Base-by-base conservation (phyloP, 2,888 invertebrate genomes). In the Oegoconia quadripuncta region DNA sequence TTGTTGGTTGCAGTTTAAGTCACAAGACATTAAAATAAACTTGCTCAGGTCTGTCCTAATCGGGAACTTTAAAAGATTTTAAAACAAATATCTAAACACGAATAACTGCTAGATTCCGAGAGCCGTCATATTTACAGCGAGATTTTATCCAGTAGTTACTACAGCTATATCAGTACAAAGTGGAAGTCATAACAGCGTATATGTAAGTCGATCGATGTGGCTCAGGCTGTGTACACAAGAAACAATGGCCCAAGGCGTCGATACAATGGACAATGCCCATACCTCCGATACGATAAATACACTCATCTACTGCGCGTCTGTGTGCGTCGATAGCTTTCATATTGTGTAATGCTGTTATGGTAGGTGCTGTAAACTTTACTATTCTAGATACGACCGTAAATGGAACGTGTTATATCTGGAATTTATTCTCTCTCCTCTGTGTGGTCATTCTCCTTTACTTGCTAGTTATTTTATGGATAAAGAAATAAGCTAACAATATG, bases 241-340 rank as follows among this genome's bases (percentile, higher is more conserved):
- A 86, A 86, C 84, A 86, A 86, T 84, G 68, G 80, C 45, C 61
- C 49, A 73, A 74, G 74, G 70, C 74, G 74, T 69, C 70, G 58
- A 77, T 74, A 83, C 84, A 86, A 84, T 86, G 86, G 86, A 86
- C 86, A 86, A 84, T 83, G 74, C 75, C 64, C 56, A 61, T 74
- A 63, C 71, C 72, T 72, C 63, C 71, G 71, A 77, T 74, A 72
- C 73, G 66, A 75, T 72, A 71, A 71, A 61, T 68, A 78, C 74
- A 68, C 74, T 75, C 81, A 76, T 81, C 80, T 74, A 61, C 22
- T 26, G 13, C 71, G 72, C 73, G 71, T 72, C 71, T 74, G 72
- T 75, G 76, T 39, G 72, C 66, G 52, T 46, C 45, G 55, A 59
- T 57, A 59, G 59, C 58, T 64, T 66, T 65, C 47, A 58, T 61